These are phyloP conservation scores for Nerophis ophidion DNA, from an alignment of 2,113 vertebrate genomes.

Conservation along the genomic window DNA sequence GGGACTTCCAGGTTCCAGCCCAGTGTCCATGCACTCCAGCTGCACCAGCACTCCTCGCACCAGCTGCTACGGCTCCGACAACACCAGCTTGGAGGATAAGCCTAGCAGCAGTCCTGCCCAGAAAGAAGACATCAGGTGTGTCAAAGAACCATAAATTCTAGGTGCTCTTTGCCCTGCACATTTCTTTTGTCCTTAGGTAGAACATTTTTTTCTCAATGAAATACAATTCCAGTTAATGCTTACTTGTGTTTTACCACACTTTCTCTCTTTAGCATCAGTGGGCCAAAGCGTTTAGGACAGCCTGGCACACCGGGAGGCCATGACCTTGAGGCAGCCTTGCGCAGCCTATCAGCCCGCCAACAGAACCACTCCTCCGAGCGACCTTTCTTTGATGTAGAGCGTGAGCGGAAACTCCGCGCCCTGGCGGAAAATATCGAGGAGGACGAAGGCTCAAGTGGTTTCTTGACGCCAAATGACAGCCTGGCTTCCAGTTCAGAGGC, in stretches of 20 bases:
- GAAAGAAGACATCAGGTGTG: conserved; percentile 61
- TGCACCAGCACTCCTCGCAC: conserved; percentile 69
- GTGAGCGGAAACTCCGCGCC: conserved; percentile 67
- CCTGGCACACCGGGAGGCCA: conserved; percentile 73
- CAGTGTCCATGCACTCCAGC: conserved; percentile 63
- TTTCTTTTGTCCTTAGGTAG: background rate
- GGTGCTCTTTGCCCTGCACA: background rate
- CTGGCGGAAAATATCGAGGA: conserved; percentile 58
- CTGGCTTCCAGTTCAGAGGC: conserved; percentile 68
- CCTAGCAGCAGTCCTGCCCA: conserved; percentile 16
- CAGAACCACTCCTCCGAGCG: conserved; percentile 67
- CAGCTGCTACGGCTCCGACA: conserved; percentile 64
- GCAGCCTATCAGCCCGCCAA: conserved; percentile 74
- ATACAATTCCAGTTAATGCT: no score
- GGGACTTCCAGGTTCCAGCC: conserved; percentile 61
- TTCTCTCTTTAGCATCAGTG: conserved; percentile 34
- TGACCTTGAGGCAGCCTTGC: conserved; percentile 79
- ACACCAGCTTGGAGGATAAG: conserved; percentile 65
- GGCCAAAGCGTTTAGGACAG: conserved; percentile 60
- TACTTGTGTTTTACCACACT: background rate
- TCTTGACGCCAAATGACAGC: conserved; percentile 79
- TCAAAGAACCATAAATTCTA: background rate
- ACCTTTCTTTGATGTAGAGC: conserved; percentile 78
- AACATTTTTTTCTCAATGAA: no score
- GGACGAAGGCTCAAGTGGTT: conserved; percentile 70